A percentile compares a stretch with the other conserved stretches of the same genome.
These are phyloP conservation scores for Acrobasis consociella DNA, from an alignment of 2,888 invertebrate genomes.

Conservation along the genomic window DNA sequence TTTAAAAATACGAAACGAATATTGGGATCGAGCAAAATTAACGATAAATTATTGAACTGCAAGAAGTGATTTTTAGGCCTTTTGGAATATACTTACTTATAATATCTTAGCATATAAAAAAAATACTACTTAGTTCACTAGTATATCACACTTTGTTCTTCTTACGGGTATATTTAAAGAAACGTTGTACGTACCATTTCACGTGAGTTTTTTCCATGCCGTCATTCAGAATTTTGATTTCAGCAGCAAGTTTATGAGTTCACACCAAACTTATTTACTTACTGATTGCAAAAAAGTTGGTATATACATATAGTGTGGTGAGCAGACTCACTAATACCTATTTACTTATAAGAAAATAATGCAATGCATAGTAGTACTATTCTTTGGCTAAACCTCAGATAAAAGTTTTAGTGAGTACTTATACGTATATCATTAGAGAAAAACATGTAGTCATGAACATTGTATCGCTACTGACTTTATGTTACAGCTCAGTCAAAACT, in stretches of 20 bases:
- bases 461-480: too few species aligned
- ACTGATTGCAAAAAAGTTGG: background rate
- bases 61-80: constrained; percentile 52
- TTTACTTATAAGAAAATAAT: too few species aligned
- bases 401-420: too few species aligned
- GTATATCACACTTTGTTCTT: constrained; percentile 28
- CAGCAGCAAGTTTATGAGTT: background rate
- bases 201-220: too few species aligned
- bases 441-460: too few species aligned
- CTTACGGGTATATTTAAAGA: constrained; percentile 35
- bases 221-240: background rate
- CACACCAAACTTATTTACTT: too few species aligned
- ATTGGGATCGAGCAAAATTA: constrained; percentile 46
- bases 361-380: too few species aligned
- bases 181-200: background rate
- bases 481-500: too few species aligned
- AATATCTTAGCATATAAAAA: constrained; percentile 24
- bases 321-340: too few species aligned
- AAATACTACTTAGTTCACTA: background rate
- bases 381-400: too few species aligned
- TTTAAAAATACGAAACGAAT: constrained; percentile 37
- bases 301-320: background rate
- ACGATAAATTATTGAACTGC: constrained; percentile 35
- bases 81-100: constrained; percentile 37
- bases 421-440: too few species aligned